Percentiles rank a stretch among this genome's conserved stretches.
Evolutionary conservation across 1,140 invertebrate species (phyloP).

Genomic region (Dryas iulia): DNA sequence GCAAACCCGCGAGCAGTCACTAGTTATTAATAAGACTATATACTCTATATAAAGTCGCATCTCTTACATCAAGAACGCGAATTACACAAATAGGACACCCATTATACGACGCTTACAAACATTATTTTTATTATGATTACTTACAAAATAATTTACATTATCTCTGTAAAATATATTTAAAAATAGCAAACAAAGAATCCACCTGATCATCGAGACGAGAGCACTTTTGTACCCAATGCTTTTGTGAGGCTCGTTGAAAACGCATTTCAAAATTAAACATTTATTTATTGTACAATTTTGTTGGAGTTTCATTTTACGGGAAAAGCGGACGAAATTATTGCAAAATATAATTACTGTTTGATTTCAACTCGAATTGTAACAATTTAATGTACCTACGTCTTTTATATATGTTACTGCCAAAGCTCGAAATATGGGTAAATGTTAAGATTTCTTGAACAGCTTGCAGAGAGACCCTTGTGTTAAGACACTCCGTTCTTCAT

Average conservation of each 20-base stretch:
- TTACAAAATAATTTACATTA: background rate
- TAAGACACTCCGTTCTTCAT: too few species aligned
- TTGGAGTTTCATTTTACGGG: background rate
- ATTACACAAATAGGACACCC: background rate
- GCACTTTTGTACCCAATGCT: conserved; percentile 9
- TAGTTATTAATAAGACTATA: too few species aligned
- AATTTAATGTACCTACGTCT: background rate
- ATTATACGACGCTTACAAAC: background rate
- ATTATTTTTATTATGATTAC: background rate
- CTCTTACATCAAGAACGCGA: too few species aligned
- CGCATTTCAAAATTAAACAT: conserved; percentile 11
- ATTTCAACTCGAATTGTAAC: background rate
- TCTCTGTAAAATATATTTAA: background rate
- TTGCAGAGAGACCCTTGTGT: too few species aligned
- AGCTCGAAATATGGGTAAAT: too few species aligned
- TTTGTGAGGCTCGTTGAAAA: conserved; percentile 9
- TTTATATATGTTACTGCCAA: too few species aligned
- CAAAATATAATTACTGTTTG: background rate
- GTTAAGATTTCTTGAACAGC: too few species aligned
- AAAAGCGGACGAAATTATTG: background rate
- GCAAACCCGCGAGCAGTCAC: too few species aligned
- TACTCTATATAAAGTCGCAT: too few species aligned
- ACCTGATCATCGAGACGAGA: conserved; percentile 1
- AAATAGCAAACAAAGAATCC: background rate
- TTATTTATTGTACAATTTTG: background rate